These are phyloP conservation scores for Drosophila tristis DNA, from an alignment of 1,140 invertebrate genomes.

Conservation along the genomic window DNA sequence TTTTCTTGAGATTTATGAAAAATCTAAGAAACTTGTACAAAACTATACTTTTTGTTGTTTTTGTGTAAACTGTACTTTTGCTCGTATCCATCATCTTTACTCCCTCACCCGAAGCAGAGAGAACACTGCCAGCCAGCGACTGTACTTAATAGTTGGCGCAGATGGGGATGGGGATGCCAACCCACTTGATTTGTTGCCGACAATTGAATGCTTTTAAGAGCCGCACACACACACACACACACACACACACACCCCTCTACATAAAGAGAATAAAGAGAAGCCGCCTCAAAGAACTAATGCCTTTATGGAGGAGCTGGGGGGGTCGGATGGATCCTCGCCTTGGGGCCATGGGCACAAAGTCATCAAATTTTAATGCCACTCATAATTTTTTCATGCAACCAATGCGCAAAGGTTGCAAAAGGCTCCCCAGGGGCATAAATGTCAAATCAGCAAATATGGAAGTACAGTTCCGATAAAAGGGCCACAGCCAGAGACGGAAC, in stretches of 20 bases:
- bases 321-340: conserved; percentile 21
- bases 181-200: conserved; percentile 69
- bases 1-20: too few species aligned
- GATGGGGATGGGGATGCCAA: conserved; percentile 34
- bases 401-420: conserved; percentile 67
- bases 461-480: conserved; percentile 34
- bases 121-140: conserved; percentile 22
- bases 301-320: conserved; percentile 1
- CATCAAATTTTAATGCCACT: conserved; percentile 79
- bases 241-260: background rate
- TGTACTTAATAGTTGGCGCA: conserved; percentile 63
- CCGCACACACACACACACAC: conserved; percentile 2
- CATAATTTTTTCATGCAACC: conserved; percentile 72
- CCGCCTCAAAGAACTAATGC: conserved; percentile 27
- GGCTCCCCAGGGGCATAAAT: conserved; percentile 38
- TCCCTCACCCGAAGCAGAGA: too few species aligned
- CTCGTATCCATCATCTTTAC: too few species aligned
- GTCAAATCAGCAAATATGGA: conserved; percentile 66
- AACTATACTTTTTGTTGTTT: too few species aligned
- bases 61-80: too few species aligned
- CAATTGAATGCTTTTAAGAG: conserved; percentile 56
- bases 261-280: conserved; percentile 14
- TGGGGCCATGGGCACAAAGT: conserved; percentile 34
- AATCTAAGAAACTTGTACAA: too few species aligned
- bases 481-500: background rate